Evolutionary conservation across 2,888 invertebrate genomes (phyloP).

Genomic region (Aelia acuminata): DNA sequence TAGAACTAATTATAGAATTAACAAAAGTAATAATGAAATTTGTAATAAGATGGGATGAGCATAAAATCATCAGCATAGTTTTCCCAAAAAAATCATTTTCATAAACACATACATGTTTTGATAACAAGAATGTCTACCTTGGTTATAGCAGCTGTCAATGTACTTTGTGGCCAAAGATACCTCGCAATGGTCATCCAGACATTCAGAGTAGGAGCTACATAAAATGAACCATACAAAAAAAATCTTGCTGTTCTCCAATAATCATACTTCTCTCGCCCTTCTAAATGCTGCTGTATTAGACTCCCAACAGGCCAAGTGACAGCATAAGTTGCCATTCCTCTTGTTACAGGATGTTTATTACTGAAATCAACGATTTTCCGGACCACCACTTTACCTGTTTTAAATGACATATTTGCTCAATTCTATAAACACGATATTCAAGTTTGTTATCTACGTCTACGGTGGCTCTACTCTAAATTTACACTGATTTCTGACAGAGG

Average conservation of each 20-base stretch:
- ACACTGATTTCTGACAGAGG: constrained; percentile 45
- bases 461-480: constrained; percentile 60
- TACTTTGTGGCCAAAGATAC: constrained; percentile 81
- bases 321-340: constrained; percentile 76
- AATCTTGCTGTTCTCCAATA: constrained; percentile 66
- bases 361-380: constrained; percentile 68
- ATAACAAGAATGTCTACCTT: constrained; percentile 73
- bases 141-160: constrained; percentile 78
- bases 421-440: not conserved
- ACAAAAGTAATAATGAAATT: no score
- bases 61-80: not conserved
- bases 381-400: constrained; percentile 38
- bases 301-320: constrained; percentile 75
- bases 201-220: constrained; percentile 67
- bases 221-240: constrained; percentile 67
- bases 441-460: not conserved
- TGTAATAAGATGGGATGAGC: no score
- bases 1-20: no score
- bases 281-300: constrained; percentile 73
- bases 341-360: constrained; percentile 72
- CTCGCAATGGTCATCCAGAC: constrained; percentile 77
- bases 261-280: constrained; percentile 68
- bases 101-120: not conserved
- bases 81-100: not conserved
- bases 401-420: constrained; percentile 17